Percentiles rank a stretch among this genome's conserved stretches.
Conservation (phyloP, 2,888 invertebrate genomes). For the Villa cingulata region DNA sequence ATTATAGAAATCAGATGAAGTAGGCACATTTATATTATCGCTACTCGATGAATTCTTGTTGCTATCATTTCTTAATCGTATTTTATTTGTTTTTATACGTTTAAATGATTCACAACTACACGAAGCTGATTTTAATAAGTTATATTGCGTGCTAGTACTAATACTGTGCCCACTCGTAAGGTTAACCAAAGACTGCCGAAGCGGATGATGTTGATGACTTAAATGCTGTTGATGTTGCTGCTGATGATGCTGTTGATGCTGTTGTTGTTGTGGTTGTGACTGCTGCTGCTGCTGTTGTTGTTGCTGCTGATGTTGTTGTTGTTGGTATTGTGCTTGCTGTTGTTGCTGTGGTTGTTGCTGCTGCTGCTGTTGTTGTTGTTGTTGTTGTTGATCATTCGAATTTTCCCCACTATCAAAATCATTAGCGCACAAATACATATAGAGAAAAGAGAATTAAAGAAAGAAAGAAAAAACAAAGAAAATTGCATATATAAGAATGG, state of each 20-base stretch:
- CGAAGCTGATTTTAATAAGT: conserved; percentile 25
- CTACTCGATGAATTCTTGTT: conserved; percentile 15
- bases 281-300: conserved; percentile 22
- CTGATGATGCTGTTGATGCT: conserved; percentile 21
- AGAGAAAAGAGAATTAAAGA: conserved; percentile 14
- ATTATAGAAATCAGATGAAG: conserved; percentile 7
- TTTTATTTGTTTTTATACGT: conserved; percentile 17
- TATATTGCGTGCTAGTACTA: conserved; percentile 15
- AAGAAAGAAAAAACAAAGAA: conserved; percentile 20
- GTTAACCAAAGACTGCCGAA: conserved; percentile 35
- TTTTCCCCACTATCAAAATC: conserved; percentile 20
- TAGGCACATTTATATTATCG: conserved; percentile 12
- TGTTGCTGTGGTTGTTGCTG: conserved; percentile 20
- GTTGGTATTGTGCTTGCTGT: conserved; percentile 17
- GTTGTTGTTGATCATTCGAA: conserved; percentile 8
- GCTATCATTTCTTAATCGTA: conserved; percentile 16
- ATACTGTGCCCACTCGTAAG: conserved; percentile 30
- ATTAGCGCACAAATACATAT: background rate
- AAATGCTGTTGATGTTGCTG: conserved; percentile 22
- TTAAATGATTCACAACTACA: conserved; percentile 29
- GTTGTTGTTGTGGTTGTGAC: conserved; percentile 16
- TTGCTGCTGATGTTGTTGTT: conserved; percentile 16
- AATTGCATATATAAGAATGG: conserved; percentile 15
- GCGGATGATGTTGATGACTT: conserved; percentile 31
- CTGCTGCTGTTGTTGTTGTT: conserved; percentile 16